Conservation (phyloP, 2,113 vertebrate genomes). For the Nesoenas mayeri region DNA sequence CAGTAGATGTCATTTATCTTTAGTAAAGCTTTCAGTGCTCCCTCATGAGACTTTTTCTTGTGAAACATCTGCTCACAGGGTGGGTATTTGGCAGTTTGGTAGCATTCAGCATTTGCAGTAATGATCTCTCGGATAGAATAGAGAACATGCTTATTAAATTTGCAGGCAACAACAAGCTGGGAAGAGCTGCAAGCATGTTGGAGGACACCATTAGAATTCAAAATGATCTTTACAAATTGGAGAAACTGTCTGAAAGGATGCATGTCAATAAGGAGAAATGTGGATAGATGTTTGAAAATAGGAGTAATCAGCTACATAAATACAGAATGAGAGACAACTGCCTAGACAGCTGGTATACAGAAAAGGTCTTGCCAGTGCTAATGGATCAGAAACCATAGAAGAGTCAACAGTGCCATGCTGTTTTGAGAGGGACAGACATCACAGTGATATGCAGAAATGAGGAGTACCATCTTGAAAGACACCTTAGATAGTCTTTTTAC, state of each 20-base stretch:
- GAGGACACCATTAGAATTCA: constrained; percentile 65
- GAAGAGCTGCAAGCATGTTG: constrained; percentile 61
- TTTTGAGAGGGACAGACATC: neutral
- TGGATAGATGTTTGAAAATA: constrained; percentile 65
- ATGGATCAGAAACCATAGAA: constrained; percentile 10
- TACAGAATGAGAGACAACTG: constrained; percentile 58
- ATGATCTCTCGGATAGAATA: constrained; percentile 66
- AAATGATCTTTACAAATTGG: constrained; percentile 60
- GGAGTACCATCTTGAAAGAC: neutral
- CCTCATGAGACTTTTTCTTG: constrained; percentile 65
- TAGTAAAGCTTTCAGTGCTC: constrained; percentile 62
- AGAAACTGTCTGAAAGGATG: constrained; percentile 45
- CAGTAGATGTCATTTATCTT: constrained; percentile 62
- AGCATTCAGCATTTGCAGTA: constrained; percentile 65
- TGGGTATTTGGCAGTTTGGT: constrained; percentile 67
- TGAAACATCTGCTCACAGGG: constrained; percentile 67
- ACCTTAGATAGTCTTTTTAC: neutral
- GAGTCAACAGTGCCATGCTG: neutral
- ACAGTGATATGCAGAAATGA: neutral
- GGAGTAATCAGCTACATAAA: constrained; percentile 64
- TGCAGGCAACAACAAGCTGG: constrained; percentile 62
- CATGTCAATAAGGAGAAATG: constrained; percentile 61
- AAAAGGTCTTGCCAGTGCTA: constrained; percentile 24
- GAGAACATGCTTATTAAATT: constrained; percentile 71
- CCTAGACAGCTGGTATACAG: constrained; percentile 30